phyloP scores from a whole-genome alignment of 2,888 invertebrate species.

The Opisthograptis luteolata region DNA sequence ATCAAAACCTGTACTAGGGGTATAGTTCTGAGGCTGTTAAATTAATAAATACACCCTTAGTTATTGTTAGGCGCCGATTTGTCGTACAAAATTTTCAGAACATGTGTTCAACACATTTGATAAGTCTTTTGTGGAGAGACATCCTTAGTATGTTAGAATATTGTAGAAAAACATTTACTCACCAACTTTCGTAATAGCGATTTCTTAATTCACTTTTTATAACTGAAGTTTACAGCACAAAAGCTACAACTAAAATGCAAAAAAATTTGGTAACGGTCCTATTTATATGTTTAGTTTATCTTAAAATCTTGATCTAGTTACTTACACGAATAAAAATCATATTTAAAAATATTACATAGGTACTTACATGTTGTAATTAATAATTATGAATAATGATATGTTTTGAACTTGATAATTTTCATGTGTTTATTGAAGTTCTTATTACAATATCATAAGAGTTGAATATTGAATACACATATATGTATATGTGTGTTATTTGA shows the following conservation, averaged over 20 bases:
- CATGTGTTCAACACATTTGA: no score
- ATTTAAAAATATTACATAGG: not conserved
- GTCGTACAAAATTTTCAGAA: no score
- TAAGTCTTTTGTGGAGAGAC: no score
- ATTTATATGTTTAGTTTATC: conserved; percentile 15
- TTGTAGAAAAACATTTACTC: no score
- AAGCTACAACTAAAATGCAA: not conserved
- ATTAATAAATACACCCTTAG: not conserved
- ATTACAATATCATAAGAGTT: not conserved
- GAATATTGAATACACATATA: no score
- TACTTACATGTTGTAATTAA: not conserved
- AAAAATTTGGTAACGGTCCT: not conserved
- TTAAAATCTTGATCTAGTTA: conserved; percentile 1
- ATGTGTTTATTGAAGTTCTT: not conserved
- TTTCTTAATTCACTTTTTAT: not conserved
- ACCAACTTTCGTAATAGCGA: not conserved
- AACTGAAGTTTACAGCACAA: not conserved
- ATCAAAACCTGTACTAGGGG: no score
- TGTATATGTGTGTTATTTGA: no score
- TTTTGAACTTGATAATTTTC: not conserved
- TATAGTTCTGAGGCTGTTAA: no score
- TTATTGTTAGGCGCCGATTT: no score
- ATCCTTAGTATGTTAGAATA: not conserved
- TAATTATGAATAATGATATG: conserved; percentile 4
- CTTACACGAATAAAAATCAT: not conserved